Base-by-base conservation (phyloP, 2,888 invertebrate genomes). In the Trichacis sp. region DNA sequence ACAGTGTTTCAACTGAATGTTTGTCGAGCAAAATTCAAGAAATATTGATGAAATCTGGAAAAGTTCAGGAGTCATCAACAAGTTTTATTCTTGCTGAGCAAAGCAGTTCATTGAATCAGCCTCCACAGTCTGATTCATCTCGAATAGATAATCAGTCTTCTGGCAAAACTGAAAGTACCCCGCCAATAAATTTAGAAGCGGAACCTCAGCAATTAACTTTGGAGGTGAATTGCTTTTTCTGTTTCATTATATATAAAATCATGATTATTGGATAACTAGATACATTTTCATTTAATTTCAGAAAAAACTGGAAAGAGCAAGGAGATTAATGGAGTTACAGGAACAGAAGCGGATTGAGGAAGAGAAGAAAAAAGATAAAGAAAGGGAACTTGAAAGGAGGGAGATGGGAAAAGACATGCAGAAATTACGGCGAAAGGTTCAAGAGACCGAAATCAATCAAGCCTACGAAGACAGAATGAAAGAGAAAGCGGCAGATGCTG, bases 401-500 rank as follows among this genome's bases (percentile, higher is more conserved):
- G 88, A 89, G 68, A 84, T 89, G 18, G 94, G 94, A 0, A 91
- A 92, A 74, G 92, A 91, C 1, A 85, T 93, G 0, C 90, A 91
- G 18, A 91, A 91, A 76, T 81, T 93, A 57, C 91, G 91, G 77
- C 86, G 88, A 57, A 89, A 89, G 88, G 93, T 94, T 74, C 89
- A 92, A 6, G 94, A 95, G 2, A 88, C 90, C 70, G 93, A 94
- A 77, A 76, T 92, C 55, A 90, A 91, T 77, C 89, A 92, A 77
- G 81, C 91, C 72, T 88, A 89, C 80, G 92, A 92, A 65, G 92
- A 93, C 64, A 87, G 93, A 43, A 89, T 90, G 73, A 91, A 89
- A 57, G 95, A 94, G 73, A 93, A 91, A 76, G 86, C 90, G 69
- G 93, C 92, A 69, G 92, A 93, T 73, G 88, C 90, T 69, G 86